Base-by-base conservation (phyloP, 37 sponge, comb jelly and placozoan species). In the Halisarca cf. caerulea region DNA sequence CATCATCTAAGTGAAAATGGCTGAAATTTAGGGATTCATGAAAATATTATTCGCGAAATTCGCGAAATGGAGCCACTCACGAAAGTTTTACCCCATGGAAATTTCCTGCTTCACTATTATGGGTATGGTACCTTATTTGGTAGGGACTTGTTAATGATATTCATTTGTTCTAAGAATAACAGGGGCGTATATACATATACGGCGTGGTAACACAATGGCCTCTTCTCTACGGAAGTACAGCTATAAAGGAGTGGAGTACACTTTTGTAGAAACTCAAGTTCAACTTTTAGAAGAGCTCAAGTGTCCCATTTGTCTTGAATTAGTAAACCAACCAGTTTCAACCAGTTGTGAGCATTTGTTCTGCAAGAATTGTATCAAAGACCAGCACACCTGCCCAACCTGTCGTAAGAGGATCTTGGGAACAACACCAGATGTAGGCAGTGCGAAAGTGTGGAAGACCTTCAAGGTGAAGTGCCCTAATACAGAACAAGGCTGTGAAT, bases 401-500 rank as follows among this genome's bases (percentile, higher is more conserved):
- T 37, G 42, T 74, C 42, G 43, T 23, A 33, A 47, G 23, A 40
- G 21, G 15, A 84, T 84, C 38, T 60, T 69, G n/a, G n/a, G n/a
- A 25, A 84, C 71, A 2, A 60, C 80, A 57, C 40, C 87, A 8
- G 80, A 90, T 58, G 83, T 70, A 32, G 42, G 40, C 34, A 72
- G 59, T 39, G 64, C 33, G 14, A 57, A 87, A 24, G 58, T 69
- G 36, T 62, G 83, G 20, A 75, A 79, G 47, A 78, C 55, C 2
- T 62, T 90, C 9, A 37, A 80, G 24, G 81, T 90, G 34, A 24
- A 35, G 33, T 90, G 91, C 55, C 83, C 80, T 6, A 75, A 90
- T 11, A 80, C 27, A 17, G 27, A 42, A 33, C 37, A 53, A 21
- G 91, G 91, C 14, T 90, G 91, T 45, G 35, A 1, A 47, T 90